These are phyloP conservation scores for Malthinus flaveolus DNA, from an alignment of 2,888 invertebrate genomes.

Conservation along the genomic window DNA sequence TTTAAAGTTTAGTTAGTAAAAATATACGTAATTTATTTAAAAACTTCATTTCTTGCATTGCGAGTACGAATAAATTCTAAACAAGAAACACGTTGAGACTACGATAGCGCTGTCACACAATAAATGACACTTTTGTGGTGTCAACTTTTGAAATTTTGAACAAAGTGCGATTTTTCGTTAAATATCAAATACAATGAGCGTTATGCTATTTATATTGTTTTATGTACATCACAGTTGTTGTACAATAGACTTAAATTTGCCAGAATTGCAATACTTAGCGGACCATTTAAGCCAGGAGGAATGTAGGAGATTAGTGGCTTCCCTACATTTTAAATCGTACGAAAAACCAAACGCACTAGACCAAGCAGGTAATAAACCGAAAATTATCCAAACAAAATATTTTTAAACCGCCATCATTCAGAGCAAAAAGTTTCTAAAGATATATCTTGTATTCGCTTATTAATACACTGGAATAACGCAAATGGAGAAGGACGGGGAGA, in stretches of 20 bases:
- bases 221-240: not conserved
- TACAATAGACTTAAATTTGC: conserved; percentile 50
- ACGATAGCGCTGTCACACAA: too few species aligned
- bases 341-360: conserved; percentile 54
- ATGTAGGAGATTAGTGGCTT: conserved; percentile 62
- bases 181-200: too few species aligned
- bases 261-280: conserved; percentile 59
- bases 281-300: conserved; percentile 60
- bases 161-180: too few species aligned
- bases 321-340: conserved; percentile 59
- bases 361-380: conserved; percentile 50
- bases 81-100: too few species aligned
- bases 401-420: conserved; percentile 28
- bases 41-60: too few species aligned
- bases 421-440: conserved; percentile 57
- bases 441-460: conserved; percentile 59
- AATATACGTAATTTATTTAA: too few species aligned
- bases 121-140: too few species aligned
- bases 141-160: too few species aligned
- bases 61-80: too few species aligned
- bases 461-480: conserved; percentile 62
- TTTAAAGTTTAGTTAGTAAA: too few species aligned
- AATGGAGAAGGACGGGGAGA: conserved; percentile 59
- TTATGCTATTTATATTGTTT: too few species aligned
- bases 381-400: not conserved